phyloP scores from a whole-genome alignment of 2,888 invertebrate species.

The Meta bourneti region DNA sequence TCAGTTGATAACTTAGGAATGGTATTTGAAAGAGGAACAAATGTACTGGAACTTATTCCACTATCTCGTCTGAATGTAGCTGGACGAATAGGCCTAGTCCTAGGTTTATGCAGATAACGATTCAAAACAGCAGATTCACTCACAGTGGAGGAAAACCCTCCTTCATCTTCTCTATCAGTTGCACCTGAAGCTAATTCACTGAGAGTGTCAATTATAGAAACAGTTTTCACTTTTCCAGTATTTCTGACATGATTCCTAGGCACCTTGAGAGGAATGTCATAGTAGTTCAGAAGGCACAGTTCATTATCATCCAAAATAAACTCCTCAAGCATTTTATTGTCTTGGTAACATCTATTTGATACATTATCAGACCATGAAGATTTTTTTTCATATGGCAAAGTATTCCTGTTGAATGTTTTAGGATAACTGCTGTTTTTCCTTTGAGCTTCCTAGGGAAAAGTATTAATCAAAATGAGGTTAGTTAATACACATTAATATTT shows the following conservation, averaged over 20 bases:
- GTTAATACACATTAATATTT: neutral
- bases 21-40: constrained; percentile 9
- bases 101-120: constrained; percentile 63
- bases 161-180: constrained; percentile 76
- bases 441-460: constrained; percentile 46
- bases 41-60: constrained; percentile 34
- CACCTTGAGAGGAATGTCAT: constrained; percentile 74
- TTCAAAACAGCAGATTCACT: constrained; percentile 70
- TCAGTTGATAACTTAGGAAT: constrained; percentile 6
- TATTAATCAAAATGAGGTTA: no score
- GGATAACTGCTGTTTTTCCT: constrained; percentile 16
- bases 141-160: constrained; percentile 73
- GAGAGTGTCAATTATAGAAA: constrained; percentile 80
- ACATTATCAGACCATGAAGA: constrained; percentile 54
- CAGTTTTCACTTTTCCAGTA: constrained; percentile 77
- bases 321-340: constrained; percentile 72
- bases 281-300: constrained; percentile 69
- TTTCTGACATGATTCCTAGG: constrained; percentile 68
- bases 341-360: constrained; percentile 41
- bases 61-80: constrained; percentile 22
- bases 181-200: constrained; percentile 79
- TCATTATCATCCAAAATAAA: constrained; percentile 75
- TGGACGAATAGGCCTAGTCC: constrained; percentile 57
- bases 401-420: constrained; percentile 29
- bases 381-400: constrained; percentile 61